Base-by-base conservation (phyloP, 30 jellyfish, hydroid and myxozoan species). In the Pseudorhiza aurosa region DNA sequence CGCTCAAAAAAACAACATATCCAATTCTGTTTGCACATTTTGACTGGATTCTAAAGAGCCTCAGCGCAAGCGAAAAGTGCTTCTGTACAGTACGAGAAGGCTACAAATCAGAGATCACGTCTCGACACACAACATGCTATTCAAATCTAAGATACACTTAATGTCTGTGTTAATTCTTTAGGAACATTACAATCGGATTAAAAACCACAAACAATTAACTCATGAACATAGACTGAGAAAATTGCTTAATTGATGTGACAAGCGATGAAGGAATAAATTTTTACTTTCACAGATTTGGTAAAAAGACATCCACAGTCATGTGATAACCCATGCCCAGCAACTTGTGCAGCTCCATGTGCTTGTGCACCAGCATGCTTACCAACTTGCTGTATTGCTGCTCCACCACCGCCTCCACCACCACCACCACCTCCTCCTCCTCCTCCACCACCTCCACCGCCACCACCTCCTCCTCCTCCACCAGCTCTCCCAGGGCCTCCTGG, bases 321-420 rank as follows among this genome's bases (percentile, higher is more conserved):
- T 22, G 67, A 53, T 19, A 53, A 53, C 22, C 67, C 67, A 2
- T 93, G 99, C 68, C 96, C 57, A 40, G 83, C 85, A 30, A 88
- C 92, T 30, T 93, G 99, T 58, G 86, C 86, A 14, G 30, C 86
- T 9, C 97, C 99, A 72, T 94, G 89, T 6, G 84, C 83, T 1
- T 93, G 99, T 60, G 97, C 97, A 43, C 97, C 99, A 81, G 96
- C 95, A 26, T 93, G 99, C 62, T 76, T 73, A 65, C 97, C 96
- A 49, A 87, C 86, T 44, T 93, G 99, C 65, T 93, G 99, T 75
- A 83, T 74, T 2, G 85, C 97, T 0, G 90, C 97, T 40, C 88
- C 95, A 53, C 97, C 96, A 8, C 93, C 97, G 45, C 94, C 97
- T 17, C 97, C 97, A 36, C 97, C 96, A 2, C 96, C 90, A 4